Conservation (phyloP, 2,113 vertebrate genomes). For the Sylvilagus bachmani region DNA sequence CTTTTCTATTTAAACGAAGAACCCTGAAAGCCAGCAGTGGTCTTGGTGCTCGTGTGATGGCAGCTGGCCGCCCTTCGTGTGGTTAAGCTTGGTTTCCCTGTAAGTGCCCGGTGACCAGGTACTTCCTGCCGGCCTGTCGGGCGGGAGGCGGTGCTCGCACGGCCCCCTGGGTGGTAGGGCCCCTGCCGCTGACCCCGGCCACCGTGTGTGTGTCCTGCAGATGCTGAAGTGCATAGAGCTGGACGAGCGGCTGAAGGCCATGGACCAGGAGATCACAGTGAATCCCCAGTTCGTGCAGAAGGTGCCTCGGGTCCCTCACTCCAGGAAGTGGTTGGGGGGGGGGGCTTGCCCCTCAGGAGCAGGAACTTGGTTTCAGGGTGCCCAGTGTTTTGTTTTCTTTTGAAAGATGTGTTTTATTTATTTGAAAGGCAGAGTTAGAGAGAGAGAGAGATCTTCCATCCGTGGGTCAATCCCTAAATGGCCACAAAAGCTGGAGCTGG, state of each 20-base stretch:
- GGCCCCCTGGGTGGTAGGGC: too few relatives aligned
- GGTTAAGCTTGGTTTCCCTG: not conserved
- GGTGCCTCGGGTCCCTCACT: slow-evolving; percentile 86
- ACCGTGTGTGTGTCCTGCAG: slow-evolving; percentile 83
- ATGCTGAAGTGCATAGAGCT: slow-evolving; percentile 99
- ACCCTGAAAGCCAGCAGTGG: not conserved
- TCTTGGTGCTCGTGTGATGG: not conserved
- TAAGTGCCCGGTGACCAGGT: too few relatives aligned
- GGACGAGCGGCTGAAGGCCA: slow-evolving; percentile 99
- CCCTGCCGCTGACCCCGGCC: not conserved
- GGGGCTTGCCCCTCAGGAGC: not conserved
- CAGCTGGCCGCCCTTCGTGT: not conserved
- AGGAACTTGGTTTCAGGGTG: not conserved
- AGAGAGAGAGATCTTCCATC: too few relatives aligned
- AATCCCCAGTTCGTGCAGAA: slow-evolving; percentile 99
- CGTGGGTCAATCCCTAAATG: too few relatives aligned
- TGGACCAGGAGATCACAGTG: slow-evolving; percentile 99
- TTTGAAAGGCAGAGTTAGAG: too few relatives aligned
- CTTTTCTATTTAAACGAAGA: not conserved
- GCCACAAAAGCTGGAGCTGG: too few relatives aligned
- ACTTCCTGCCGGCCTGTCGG: too few relatives aligned
- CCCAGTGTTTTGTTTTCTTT: not conserved
- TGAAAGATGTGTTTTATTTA: too few relatives aligned
- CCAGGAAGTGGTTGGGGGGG: not conserved
- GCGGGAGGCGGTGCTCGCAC: too few relatives aligned